These are phyloP conservation scores for Dicerorhinus sumatrensis DNA, from an alignment of 2,113 vertebrate species.

Conservation along the genomic window DNA sequence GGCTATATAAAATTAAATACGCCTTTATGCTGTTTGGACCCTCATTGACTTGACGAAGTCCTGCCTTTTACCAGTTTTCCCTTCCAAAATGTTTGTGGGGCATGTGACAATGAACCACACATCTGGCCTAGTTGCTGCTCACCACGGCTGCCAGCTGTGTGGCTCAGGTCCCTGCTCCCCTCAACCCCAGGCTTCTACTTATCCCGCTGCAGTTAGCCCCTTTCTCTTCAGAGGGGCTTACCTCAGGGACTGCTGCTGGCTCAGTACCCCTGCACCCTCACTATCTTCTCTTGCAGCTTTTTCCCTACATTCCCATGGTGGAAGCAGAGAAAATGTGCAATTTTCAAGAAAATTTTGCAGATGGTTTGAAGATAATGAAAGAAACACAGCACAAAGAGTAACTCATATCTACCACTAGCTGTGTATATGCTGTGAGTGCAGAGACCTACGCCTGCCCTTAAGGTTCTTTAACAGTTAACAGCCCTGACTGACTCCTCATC, in stretches of 20 bases:
- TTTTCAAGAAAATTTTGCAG: conserved; percentile 32
- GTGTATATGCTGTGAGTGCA: background rate
- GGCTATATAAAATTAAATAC: background rate
- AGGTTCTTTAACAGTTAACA: background rate
- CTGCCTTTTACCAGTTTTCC: background rate
- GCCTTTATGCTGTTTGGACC: background rate
- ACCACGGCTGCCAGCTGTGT: too few relatives aligned
- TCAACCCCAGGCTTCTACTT: background rate
- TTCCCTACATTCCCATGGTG: background rate
- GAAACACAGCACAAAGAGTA: background rate
- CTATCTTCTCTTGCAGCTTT: background rate
- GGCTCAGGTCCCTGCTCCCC: background rate
- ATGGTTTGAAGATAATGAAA: background rate
- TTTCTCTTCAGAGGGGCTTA: background rate
- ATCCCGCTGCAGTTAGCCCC: fast-evolving
- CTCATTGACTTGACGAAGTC: background rate
- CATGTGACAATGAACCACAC: background rate
- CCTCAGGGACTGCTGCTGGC: background rate
- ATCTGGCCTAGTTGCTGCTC: background rate
- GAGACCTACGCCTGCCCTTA: background rate
- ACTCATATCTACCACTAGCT: background rate
- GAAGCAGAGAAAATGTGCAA: background rate
- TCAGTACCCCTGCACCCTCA: background rate
- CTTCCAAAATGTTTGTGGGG: background rate
- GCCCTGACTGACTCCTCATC: background rate